Conservation (phyloP, 2,888 invertebrate species). For the Monopis laevigella region DNA sequence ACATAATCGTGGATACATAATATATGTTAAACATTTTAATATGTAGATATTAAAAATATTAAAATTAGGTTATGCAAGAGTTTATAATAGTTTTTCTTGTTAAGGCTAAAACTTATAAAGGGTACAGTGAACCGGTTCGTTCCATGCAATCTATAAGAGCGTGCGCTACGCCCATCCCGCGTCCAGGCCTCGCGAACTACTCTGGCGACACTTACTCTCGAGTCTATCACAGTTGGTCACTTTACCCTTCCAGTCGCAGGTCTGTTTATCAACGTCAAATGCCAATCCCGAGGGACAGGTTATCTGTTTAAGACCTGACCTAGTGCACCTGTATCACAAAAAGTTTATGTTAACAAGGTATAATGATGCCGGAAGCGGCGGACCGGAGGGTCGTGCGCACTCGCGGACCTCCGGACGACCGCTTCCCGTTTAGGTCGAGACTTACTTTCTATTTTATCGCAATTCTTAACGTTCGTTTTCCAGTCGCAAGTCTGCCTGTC, state of each 20-base stretch:
- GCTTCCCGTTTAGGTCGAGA: slow-evolving; percentile 53
- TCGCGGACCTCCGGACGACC: slow-evolving; percentile 38
- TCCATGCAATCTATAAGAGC: slow-evolving; percentile 64
- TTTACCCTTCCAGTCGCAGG: slow-evolving; percentile 98
- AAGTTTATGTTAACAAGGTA: slow-evolving; percentile 52
- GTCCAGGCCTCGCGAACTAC: slow-evolving; percentile 59
- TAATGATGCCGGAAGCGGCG: slow-evolving; percentile 43
- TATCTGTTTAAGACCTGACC: slow-evolving; percentile 95
- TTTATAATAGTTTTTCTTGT: not conserved
- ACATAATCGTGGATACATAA: not conserved
- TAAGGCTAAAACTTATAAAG: slow-evolving; percentile 7
- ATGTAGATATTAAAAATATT: not conserved
- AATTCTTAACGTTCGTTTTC: slow-evolving; percentile 96
- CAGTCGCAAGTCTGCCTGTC: slow-evolving; percentile 95
- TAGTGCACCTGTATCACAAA: slow-evolving; percentile 85
- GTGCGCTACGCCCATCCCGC: slow-evolving; percentile 62
- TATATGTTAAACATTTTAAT: not conserved
- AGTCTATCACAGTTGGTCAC: slow-evolving; percentile 95
- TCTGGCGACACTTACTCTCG: slow-evolving; percentile 87
- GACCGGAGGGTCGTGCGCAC: slow-evolving; percentile 38
- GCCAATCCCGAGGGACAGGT: slow-evolving; percentile 96
- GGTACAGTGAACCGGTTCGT: slow-evolving; percentile 19
- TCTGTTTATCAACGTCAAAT: slow-evolving; percentile 98
- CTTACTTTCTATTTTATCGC: slow-evolving; percentile 95
- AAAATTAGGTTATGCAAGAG: no score